Conservation (phyloP, 1,140 invertebrate genomes). For the Zaprionus nigranus region DNA sequence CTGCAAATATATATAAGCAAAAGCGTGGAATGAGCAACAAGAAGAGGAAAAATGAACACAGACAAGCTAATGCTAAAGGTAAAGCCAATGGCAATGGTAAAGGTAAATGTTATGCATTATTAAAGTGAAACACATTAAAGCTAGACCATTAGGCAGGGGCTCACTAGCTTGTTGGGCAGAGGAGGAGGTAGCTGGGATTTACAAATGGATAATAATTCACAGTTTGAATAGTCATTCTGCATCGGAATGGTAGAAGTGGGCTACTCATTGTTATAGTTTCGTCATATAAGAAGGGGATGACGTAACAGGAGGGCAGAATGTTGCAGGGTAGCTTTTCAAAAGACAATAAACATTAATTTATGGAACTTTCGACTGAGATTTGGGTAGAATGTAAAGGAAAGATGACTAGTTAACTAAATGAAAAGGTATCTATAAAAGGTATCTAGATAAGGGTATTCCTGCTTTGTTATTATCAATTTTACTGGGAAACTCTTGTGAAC, state of each 20-base stretch:
- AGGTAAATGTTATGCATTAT: conserved; percentile 81
- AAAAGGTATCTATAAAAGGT: no score
- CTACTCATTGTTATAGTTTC: conserved; percentile 7
- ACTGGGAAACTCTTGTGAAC: no score
- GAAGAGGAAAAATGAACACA: conserved; percentile 20
- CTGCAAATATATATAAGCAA: conserved; percentile 84
- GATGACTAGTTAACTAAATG: background rate
- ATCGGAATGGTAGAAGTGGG: conserved; percentile 2
- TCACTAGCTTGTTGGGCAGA: background rate
- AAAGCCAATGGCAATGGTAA: conserved; percentile 51
- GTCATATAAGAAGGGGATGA: background rate
- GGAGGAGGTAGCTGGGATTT: conserved; percentile 11
- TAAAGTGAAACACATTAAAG: conserved; percentile 79
- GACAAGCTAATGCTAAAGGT: conserved; percentile 48
- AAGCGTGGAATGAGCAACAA: conserved; percentile 14
- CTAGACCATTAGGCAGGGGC: conserved; percentile 67
- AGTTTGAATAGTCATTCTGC: conserved; percentile 31
- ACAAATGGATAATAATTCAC: conserved; percentile 43
- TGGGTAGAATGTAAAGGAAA: background rate
- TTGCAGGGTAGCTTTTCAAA: background rate
- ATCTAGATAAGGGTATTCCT: no score
- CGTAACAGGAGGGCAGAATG: accelerated
- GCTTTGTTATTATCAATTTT: no score
- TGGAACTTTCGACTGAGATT: background rate
- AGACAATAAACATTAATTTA: background rate